Evolutionary conservation across 2,113 vertebrate species (phyloP), one percentile per base, ranked within the genome.

Genomic region (Notothenia rossii): DNA sequence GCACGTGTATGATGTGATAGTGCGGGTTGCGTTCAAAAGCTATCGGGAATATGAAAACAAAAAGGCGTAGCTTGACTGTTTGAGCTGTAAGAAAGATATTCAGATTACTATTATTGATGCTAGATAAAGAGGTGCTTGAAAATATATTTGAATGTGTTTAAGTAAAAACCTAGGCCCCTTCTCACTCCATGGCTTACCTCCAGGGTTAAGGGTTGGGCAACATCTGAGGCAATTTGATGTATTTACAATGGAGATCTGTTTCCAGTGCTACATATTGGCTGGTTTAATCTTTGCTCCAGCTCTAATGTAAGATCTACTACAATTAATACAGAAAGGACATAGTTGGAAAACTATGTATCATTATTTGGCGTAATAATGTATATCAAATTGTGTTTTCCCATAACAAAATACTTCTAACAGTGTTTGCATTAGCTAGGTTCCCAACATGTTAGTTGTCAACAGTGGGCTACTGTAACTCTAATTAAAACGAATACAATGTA

Each of bases 11-110:
- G 58, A 61, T 13, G 64, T 25, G 73, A 2, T 45, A 60, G 2
- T 51, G 1, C 36, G 22, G 10, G 66, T n/a, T 79, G 75, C 78
- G 33, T 89, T 89, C 75, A 89, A 0, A 20, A 1, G 22, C 70
- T 22, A 36, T 68, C 14, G 46, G 55, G 4, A 55, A 72, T 18
- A 18, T 29, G 0, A 20, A 25, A 46, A 46, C 2, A 2, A 4
- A 61, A 11, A 50, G 33, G 10, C n/a, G 25, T 40, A 33, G 0
- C 2, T 17, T 50, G 15, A 48, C 4, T 20, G 13, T 20, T 29
- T 20, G 13, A 45, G 20, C 8, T 18, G 14, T 7, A 20, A 33
- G 3, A 22, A 55, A 36, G 7, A n/a, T 29, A 48, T 12, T n/a
- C 6, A n/a, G 40, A n/a, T 43, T n/a, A 2, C 25, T 8, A 40